Evolutionary conservation across 2,888 invertebrate species (phyloP), one percentile per base, ranked within the genome.

Genomic region (Aricia artaxerxes): DNA sequence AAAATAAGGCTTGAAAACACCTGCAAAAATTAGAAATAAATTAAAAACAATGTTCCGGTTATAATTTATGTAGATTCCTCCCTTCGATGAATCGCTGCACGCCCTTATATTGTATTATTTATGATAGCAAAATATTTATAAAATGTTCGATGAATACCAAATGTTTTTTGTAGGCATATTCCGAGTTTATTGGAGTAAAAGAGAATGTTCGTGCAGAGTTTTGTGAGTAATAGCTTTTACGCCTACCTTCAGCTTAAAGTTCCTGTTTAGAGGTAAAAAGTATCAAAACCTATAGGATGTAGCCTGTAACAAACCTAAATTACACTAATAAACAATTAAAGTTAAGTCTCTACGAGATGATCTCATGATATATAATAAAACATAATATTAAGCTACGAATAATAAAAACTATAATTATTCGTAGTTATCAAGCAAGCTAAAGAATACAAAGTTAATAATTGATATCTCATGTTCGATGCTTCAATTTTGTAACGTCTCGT

Each of bases 21-120:
- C 86, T 86, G 85, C 85, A 87, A 84, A 84, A 81, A 82, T 82
- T 80, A 84, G 84, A 85, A 87, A 91, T 91, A 90, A 90, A 91
- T 91, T 90, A 89, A 85, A 84, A 82, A 84, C 86, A 87, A 69
- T 87, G 88, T 87, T 85, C 86, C 88, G 86, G 83, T 87, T 87
- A 88, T 90, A 87, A 90, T 90, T 88, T 90, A 89, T 88, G 85
- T 84, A 84, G 85, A 86, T 85, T 86, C 85, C 85, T 86, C 77
- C 77, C 73, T 73, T 73, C 38, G 44, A n/a, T 73, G 44, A 75
- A 75, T 75, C 31, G 49, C 40, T 44, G n/a, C 73, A 24, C 49
- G 49, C 49, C 73, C 44, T 69, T 49, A 49, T 75, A 24, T 24
- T 24, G 73, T 49, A 24, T 75, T 75, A 75, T 75, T 75, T 75